Conservation (phyloP, 1,140 invertebrate species). For the Drosophila willistoni region DNA sequence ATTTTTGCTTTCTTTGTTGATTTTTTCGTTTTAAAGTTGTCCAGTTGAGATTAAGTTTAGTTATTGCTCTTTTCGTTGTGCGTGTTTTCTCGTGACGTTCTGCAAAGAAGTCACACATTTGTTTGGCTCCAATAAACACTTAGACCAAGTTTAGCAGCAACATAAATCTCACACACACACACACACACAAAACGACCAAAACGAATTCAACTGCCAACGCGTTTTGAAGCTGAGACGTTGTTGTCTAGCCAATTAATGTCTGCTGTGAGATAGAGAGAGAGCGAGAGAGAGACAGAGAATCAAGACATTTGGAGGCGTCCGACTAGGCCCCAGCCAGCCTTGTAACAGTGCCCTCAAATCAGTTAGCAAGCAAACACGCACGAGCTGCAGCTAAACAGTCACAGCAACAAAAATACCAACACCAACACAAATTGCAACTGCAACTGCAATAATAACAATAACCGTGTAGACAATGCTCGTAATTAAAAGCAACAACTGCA, state of each 20-base stretch:
- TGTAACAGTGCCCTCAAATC: constrained; percentile 79
- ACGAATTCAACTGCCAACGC: constrained; percentile 71
- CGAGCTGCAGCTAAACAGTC: constrained; percentile 45
- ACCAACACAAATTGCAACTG: constrained; percentile 6
- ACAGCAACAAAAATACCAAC: constrained; percentile 37
- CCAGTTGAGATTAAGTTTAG: constrained; percentile 21
- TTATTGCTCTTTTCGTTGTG: too few relatives aligned
- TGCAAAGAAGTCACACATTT: constrained; percentile 57
- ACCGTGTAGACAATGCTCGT: constrained; percentile 38
- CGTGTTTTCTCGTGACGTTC: neutral
- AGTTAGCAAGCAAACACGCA: constrained; percentile 66
- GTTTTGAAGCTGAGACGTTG: constrained; percentile 40
- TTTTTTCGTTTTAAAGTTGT: neutral
- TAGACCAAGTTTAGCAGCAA: constrained; percentile 61
- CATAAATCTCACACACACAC: constrained; percentile 31
- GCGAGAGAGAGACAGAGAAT: neutral
- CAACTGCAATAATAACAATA: constrained; percentile 35
- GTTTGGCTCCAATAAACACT: constrained; percentile 72
- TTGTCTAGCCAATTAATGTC: constrained; percentile 62
- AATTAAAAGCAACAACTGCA: constrained; percentile 45
- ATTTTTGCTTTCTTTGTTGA: neutral
- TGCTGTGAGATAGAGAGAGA: neutral
- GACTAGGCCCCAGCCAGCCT: constrained; percentile 60
- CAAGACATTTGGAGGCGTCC: constrained; percentile 10
- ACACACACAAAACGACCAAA: neutral